Evolutionary conservation across 1,140 invertebrate species (phyloP).

Genomic region (Stegodyphus dumicola): DNA sequence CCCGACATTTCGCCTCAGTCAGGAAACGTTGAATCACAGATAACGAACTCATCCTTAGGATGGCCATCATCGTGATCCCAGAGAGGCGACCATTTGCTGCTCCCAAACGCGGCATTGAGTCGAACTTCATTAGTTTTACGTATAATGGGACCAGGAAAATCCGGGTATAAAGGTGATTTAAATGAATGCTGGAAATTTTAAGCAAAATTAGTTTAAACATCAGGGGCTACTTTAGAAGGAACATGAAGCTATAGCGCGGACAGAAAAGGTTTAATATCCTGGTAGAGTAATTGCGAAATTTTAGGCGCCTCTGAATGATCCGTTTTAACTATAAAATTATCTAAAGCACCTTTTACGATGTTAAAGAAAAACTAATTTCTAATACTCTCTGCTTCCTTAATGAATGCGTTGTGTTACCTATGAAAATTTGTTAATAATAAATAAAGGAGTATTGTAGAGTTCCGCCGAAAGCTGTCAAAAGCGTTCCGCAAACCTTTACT

Average conservation of each 20-base stretch:
- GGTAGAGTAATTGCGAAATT: slow-evolving; percentile 5
- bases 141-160: slow-evolving; percentile 8
- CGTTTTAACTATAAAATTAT: no score
- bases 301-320: not conserved
- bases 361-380: not conserved
- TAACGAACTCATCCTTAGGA: slow-evolving; percentile 9
- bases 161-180: slow-evolving; percentile 32
- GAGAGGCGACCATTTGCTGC: not conserved
- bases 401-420: no score
- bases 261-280: slow-evolving; percentile 13
- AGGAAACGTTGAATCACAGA: slow-evolving; percentile 44
- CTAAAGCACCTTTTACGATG: not conserved
- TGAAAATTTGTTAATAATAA: no score
- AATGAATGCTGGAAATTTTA: slow-evolving; percentile 13
- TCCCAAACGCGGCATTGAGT: not conserved
- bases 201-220: slow-evolving; percentile 4
- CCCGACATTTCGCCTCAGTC: slow-evolving; percentile 11
- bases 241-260: not conserved
- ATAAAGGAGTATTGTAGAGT: no score
- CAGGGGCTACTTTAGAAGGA: not conserved
- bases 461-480: no score
- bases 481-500: no score
- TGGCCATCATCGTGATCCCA: slow-evolving; percentile 2
- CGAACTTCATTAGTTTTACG: slow-evolving; percentile 27
- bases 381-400: not conserved